Evolutionary conservation across 2,113 vertebrate genomes (phyloP).

Genomic region (Noctilio leporinus): DNA sequence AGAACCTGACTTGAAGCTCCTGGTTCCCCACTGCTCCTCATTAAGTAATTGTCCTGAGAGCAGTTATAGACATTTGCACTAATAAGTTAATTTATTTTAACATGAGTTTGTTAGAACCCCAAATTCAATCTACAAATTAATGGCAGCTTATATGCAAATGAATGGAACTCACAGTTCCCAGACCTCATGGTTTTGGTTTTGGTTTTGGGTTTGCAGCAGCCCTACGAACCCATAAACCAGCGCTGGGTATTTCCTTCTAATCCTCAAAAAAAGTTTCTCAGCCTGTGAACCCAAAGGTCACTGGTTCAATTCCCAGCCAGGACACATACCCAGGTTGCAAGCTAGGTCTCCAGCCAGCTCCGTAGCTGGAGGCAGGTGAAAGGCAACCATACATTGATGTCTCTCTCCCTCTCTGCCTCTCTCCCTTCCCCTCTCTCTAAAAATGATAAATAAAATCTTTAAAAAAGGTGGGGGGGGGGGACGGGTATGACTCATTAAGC

Average conservation of each 20-base stretch:
- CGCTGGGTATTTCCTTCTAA: background rate
- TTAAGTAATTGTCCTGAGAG: background rate
- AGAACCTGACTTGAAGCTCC: background rate
- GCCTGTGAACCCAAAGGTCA: no score
- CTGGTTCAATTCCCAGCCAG: no score
- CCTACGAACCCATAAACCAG: background rate
- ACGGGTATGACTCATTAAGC: conserved; percentile 39
- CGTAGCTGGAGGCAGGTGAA: no score
- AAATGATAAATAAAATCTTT: no score
- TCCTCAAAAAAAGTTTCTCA: conserved; percentile 30
- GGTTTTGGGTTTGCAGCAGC: background rate
- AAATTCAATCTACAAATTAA: background rate
- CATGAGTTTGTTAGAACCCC: background rate
- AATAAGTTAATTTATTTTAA: conserved; percentile 46
- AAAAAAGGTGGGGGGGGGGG: no score
- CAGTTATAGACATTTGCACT: background rate
- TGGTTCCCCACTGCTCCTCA: background rate
- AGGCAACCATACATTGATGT: no score
- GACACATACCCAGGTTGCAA: no score
- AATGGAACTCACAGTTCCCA: background rate
- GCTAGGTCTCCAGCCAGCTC: no score
- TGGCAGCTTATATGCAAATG: background rate
- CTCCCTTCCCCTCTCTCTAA: no score
- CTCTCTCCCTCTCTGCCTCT: no score
- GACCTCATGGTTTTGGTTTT: background rate